Evolutionary conservation across 2,797 vertebrate genomes (phyloP).

Genomic region (Setipinna tenuifilis): DNA sequence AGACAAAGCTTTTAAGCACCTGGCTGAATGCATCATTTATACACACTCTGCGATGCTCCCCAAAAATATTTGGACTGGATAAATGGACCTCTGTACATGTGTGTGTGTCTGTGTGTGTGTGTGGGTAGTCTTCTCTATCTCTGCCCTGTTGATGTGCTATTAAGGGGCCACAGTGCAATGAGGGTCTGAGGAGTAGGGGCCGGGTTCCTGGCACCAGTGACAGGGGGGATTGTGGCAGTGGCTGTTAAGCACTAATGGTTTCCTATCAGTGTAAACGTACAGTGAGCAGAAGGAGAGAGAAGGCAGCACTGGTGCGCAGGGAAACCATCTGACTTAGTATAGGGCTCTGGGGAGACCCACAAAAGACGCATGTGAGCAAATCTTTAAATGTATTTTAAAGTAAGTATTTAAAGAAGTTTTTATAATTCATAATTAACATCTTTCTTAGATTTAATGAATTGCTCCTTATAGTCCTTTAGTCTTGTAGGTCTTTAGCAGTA

Average conservation of each 20-base stretch:
- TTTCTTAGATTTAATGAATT: too few species aligned
- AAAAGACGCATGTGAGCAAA: too few species aligned
- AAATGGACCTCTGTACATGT: conserved; percentile 52
- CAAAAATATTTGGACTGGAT: conserved; percentile 48
- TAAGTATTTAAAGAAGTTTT: too few species aligned
- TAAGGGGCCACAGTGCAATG: conserved; percentile 49
- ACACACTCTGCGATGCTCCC: conserved; percentile 30
- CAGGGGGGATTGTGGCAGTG: conserved; percentile 47
- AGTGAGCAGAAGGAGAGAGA: background rate
- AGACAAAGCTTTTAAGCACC: conserved; percentile 47
- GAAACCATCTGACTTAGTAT: too few species aligned
- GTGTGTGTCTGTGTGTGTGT: conserved; percentile 9
- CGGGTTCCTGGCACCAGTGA: conserved; percentile 36
- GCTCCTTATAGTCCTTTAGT: too few species aligned
- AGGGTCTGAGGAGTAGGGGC: conserved; percentile 53
- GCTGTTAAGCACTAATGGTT: conserved; percentile 38
- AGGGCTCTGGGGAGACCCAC: too few species aligned
- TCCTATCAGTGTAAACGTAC: background rate
- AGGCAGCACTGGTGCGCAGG: too few species aligned
- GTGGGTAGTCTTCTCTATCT: conserved; percentile 5
- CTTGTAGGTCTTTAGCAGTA: too few species aligned
- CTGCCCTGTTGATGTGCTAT: conserved; percentile 30
- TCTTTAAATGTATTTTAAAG: too few species aligned
- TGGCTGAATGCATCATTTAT: conserved; percentile 28
- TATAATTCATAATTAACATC: too few species aligned